Evolutionary conservation across 2,888 invertebrate genomes (phyloP).

Genomic region (Brachynemurus nebulosus): DNA sequence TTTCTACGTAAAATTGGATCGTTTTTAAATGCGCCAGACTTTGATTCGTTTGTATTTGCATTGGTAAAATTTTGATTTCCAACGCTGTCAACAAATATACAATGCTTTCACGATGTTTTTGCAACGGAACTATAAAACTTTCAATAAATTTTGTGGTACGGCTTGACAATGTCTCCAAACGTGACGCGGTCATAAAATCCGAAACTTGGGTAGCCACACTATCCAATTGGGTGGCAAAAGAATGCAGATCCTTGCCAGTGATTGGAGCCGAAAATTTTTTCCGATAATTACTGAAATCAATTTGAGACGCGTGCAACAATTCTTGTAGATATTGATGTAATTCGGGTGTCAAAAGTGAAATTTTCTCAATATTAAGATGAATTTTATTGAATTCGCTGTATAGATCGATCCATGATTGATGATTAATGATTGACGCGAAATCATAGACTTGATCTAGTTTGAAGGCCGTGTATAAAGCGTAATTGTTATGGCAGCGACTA

Average conservation of each 20-base stretch:
- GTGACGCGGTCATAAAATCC: slow-evolving; percentile 55
- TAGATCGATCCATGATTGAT: slow-evolving; percentile 47
- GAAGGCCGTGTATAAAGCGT: slow-evolving; percentile 59
- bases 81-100: slow-evolving; percentile 63
- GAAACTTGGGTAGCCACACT: slow-evolving; percentile 52
- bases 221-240: slow-evolving; percentile 50
- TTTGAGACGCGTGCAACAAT: slow-evolving; percentile 40
- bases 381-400: slow-evolving; percentile 38
- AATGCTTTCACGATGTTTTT: slow-evolving; percentile 53
- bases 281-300: slow-evolving; percentile 42
- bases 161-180: slow-evolving; percentile 53
- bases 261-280: slow-evolving; percentile 45
- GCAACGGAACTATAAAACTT: slow-evolving; percentile 51
- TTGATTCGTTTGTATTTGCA: slow-evolving; percentile 57
- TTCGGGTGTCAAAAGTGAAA: slow-evolving; percentile 42
- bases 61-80: slow-evolving; percentile 57
- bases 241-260: slow-evolving; percentile 45
- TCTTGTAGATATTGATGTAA: slow-evolving; percentile 43
- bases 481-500: slow-evolving; percentile 46
- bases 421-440: slow-evolving; percentile 49
- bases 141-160: slow-evolving; percentile 49
- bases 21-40: slow-evolving; percentile 59
- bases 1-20: slow-evolving; percentile 63
- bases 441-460: slow-evolving; percentile 55
- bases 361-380: slow-evolving; percentile 38